Conservation (phyloP, 2,888 invertebrate species). For the Oeneis ivallda region DNA sequence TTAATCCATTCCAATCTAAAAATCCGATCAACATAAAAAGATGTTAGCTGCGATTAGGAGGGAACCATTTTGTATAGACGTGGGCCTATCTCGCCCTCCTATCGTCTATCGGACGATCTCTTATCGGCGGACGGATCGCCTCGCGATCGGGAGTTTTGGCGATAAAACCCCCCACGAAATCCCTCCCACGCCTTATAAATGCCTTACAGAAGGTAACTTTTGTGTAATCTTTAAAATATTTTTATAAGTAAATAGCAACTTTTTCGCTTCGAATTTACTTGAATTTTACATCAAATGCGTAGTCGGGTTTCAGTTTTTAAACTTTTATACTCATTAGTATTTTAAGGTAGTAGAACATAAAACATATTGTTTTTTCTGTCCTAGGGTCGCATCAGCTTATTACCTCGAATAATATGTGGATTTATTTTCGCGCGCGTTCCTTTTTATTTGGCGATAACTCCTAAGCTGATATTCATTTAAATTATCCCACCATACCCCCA, state of each 20-base stretch:
- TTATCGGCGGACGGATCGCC: slow-evolving; percentile 40
- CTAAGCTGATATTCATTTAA: too few relatives aligned
- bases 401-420: too few relatives aligned
- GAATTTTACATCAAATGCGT: too few relatives aligned
- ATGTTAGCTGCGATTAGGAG: slow-evolving; percentile 58
- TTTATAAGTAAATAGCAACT: background rate
- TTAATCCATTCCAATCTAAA: slow-evolving; percentile 32
- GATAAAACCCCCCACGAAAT: slow-evolving; percentile 53
- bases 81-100: slow-evolving; percentile 45
- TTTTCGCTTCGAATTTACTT: background rate
- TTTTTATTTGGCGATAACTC: too few relatives aligned
- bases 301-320: too few relatives aligned
- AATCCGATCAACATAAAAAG: slow-evolving; percentile 43
- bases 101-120: slow-evolving; percentile 39
- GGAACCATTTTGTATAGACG: slow-evolving; percentile 69
- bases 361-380: too few relatives aligned
- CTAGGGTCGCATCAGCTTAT: too few relatives aligned
- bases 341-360: too few relatives aligned
- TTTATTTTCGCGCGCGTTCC: too few relatives aligned
- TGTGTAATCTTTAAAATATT: background rate
- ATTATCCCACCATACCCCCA: too few relatives aligned
- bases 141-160: slow-evolving; percentile 54
- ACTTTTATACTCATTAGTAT: too few relatives aligned
- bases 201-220: slow-evolving; percentile 7
- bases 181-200: slow-evolving; percentile 34